Evolutionary conservation across 2,797 vertebrate genomes (phyloP).

Genomic region (Enteromius fasciolatus): DNA sequence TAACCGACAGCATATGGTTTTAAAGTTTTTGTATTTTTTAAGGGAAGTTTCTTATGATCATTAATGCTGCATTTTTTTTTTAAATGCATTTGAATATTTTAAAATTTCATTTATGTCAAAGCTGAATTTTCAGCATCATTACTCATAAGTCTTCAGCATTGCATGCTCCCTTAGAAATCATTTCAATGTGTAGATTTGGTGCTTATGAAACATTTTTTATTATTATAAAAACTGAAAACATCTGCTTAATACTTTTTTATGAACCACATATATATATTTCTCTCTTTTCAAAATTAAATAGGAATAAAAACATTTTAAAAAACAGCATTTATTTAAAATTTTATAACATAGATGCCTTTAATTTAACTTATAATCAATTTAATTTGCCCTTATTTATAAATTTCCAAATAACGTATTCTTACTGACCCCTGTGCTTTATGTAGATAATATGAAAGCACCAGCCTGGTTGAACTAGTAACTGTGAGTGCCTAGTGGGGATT

Average conservation of each 20-base stretch:
- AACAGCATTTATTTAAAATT: neutral
- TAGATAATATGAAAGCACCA: neutral
- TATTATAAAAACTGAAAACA: neutral
- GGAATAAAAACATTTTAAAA: neutral
- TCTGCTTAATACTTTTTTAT: neutral
- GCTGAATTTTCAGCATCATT: neutral
- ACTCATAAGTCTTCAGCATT: neutral
- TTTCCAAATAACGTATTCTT: neutral
- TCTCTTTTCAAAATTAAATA: too few species aligned
- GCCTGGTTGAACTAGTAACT: neutral
- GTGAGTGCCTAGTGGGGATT: constrained; percentile 1
- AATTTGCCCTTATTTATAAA: neutral
- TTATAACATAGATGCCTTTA: neutral
- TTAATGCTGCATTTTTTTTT: neutral
- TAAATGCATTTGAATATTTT: neutral
- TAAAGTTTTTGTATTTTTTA: neutral
- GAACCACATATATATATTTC: neutral
- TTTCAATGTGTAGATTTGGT: neutral
- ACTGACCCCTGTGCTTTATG: neutral
- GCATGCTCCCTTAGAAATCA: neutral
- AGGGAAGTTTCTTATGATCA: neutral
- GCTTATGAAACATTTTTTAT: neutral
- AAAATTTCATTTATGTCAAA: neutral
- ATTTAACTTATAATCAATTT: neutral
- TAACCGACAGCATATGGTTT: neutral